Base-by-base conservation (phyloP, 2,797 vertebrate genomes). In the Scyliorhinus canicula region DNA sequence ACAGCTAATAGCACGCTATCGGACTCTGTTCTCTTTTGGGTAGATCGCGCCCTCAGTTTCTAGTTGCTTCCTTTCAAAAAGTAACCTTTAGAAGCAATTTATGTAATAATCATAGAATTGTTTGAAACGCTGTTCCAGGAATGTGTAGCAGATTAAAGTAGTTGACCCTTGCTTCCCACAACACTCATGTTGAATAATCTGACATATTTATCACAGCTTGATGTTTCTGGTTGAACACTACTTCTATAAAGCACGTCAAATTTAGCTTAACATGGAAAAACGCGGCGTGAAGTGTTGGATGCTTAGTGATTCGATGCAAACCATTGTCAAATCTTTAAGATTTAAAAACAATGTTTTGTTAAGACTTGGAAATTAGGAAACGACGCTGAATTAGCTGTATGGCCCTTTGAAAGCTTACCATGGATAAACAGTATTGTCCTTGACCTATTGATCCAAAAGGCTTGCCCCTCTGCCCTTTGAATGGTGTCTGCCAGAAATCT, bases 401-500 rank as follows among this genome's bases (percentile, higher is more conserved):
- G 91, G 91, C 91, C 24, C 26, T 69, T 31, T 26, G 50, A 69
- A 93, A 93, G 7, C 3, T 60, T 60, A 93, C 91, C 8, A 50
- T 67, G 28, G 91, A 69, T 69, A 35, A 67, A 69, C 9, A 47
- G 40, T 69, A 71, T 52, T 94, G 65, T 94, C 8, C 69, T 95
- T 95, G 95, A 96, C 93, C 84, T 93, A 96, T 95, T 95, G 95
- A 96, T 95, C 96, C 63, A 79, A 95, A 95, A 96, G 95, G 95
- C 95, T 85, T 44, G 47, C 94, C n/a, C n/a, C 95, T 95, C 14
- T 94, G 47, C 93, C 35, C 31, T 90, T 95, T 95, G 60, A 95
- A 88, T 95, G 82, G 93, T 95, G 65, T 94, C 95, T 96, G 96
- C 95, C 95, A 97, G 95, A 95, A 97, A 95, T 95, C 95, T 95